Evolutionary conservation across 2,797 vertebrate species (phyloP).

Genomic region (Centroberyx gerrardi): DNA sequence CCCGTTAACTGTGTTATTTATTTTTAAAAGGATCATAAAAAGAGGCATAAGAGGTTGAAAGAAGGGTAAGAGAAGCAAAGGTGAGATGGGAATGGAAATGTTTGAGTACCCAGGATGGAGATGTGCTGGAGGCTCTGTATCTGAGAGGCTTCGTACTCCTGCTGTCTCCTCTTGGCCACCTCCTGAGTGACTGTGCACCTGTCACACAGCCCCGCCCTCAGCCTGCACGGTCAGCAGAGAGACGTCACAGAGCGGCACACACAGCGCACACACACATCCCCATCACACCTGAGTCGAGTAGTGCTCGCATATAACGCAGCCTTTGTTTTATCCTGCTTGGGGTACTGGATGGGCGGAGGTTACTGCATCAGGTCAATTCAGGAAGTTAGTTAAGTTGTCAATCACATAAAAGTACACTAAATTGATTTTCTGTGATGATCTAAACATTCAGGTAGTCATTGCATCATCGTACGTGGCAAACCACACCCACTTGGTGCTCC

Average conservation of each 20-base stretch:
- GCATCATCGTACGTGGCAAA: neutral
- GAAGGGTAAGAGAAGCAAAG: neutral
- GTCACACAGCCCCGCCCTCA: conserved; percentile 96
- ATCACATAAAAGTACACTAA: no score
- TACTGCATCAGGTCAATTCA: no score
- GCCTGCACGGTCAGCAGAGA: conserved; percentile 76
- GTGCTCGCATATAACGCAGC: no score
- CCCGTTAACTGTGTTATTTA: no score
- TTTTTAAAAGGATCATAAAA: neutral
- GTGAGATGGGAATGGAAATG: neutral
- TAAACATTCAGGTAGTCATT: neutral
- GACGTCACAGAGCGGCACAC: neutral
- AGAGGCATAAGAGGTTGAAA: neutral
- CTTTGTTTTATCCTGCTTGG: no score
- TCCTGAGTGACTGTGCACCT: conserved; percentile 97
- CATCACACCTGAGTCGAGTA: no score
- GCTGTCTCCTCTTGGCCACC: conserved; percentile 92
- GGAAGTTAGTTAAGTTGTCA: no score
- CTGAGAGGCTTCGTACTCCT: conserved; percentile 90
- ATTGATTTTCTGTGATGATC: neutral
- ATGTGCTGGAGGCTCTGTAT: conserved; percentile 94
- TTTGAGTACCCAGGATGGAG: conserved; percentile 88
- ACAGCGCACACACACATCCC: neutral
- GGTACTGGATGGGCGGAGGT: no score
- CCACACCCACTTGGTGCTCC: neutral